Percentiles rank a stretch among this genome's conserved stretches.
Conservation (phyloP, 1,140 invertebrate genomes). For the Scaptomyza montana region DNA sequence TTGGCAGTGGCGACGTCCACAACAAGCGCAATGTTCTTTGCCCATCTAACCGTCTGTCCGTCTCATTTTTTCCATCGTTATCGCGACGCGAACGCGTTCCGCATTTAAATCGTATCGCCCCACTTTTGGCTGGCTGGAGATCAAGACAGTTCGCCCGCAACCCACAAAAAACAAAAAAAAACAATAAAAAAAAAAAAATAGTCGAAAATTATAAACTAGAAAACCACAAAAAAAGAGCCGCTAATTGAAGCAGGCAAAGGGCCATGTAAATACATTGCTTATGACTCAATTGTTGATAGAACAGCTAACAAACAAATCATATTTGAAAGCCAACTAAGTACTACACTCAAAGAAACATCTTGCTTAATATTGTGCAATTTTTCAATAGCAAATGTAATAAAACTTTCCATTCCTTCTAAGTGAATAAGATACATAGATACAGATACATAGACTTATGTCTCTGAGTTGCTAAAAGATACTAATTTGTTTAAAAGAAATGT, state of each 20-base stretch:
- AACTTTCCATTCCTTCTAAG: too few species aligned
- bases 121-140: slow-evolving; percentile 61
- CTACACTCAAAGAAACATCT: neutral
- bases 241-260: slow-evolving; percentile 27
- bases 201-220: slow-evolving; percentile 12
- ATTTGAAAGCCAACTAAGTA: neutral
- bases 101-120: slow-evolving; percentile 76
- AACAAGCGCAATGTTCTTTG: neutral
- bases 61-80: slow-evolving; percentile 26
- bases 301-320: neutral
- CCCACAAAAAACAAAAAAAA: slow-evolving; percentile 5
- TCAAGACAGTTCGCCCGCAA: slow-evolving; percentile 32
- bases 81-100: slow-evolving; percentile 66
- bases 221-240: slow-evolving; percentile 19
- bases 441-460: too few species aligned
- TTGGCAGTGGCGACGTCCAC: slow-evolving; percentile 60
- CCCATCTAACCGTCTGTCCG: too few species aligned
- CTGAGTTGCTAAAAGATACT: neutral
- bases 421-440: too few species aligned
- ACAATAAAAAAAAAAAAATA: slow-evolving; percentile 5
- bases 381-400: too few species aligned
- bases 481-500: too few species aligned
- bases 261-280: slow-evolving; percentile 32
- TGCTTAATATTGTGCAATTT: neutral
- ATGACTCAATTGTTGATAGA: slow-evolving; percentile 27